Conservation (phyloP, 2,888 invertebrate genomes). For the Ischnus inquisitorius region DNA sequence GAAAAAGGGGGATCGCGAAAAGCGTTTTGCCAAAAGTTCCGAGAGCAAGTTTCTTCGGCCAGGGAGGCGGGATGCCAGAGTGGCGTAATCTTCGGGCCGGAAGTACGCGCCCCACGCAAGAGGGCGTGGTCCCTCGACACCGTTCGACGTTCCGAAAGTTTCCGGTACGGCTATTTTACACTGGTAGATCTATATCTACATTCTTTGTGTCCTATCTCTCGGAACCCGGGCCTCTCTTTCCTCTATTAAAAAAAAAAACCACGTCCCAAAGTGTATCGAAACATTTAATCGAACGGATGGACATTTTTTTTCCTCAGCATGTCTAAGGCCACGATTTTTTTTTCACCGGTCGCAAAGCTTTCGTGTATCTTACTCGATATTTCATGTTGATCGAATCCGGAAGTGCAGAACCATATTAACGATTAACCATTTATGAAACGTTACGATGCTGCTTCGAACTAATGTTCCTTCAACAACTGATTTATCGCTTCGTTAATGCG, state of each 20-base stretch:
- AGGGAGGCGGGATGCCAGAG: conserved; percentile 51
- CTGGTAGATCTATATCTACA: not conserved
- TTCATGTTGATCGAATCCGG: too few relatives aligned
- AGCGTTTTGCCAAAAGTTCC: not conserved
- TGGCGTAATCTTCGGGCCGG: conserved; percentile 77
- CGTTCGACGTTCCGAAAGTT: conserved; percentile 54
- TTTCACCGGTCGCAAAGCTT: not conserved
- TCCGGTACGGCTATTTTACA: conserved; percentile 3
- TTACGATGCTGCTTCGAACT: not conserved
- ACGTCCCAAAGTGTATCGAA: not conserved
- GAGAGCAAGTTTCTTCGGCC: conserved; percentile 31
- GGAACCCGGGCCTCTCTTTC: too few relatives aligned
- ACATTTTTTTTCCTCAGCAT: too few relatives aligned
- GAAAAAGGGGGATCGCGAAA: not conserved
- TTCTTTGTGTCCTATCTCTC: not conserved
- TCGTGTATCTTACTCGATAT: too few relatives aligned
- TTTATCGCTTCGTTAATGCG: not conserved
- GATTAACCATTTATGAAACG: not conserved
- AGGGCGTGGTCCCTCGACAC: conserved; percentile 79
- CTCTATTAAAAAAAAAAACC: not conserved
- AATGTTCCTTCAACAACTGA: not conserved
- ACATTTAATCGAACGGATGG: not conserved
- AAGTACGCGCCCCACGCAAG: conserved; percentile 78
- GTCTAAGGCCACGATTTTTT: not conserved
- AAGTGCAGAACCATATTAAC: too few relatives aligned